These are phyloP conservation scores for Caprella mutica DNA, from an alignment of 2,888 invertebrate genomes.

Conservation along the genomic window DNA sequence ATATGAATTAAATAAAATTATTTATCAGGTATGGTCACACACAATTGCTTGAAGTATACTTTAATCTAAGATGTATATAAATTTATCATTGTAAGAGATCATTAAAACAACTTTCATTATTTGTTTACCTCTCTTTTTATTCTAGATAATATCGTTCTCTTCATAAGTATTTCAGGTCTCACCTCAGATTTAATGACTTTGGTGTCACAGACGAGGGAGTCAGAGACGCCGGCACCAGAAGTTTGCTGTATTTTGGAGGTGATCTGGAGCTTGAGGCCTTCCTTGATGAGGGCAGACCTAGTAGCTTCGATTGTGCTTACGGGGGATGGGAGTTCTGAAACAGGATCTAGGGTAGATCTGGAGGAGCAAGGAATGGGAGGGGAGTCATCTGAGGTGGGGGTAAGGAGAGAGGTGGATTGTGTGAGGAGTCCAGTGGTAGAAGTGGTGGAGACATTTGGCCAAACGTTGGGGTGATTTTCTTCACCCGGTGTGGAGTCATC, in stretches of 20 bases:
- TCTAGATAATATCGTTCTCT: too few species aligned
- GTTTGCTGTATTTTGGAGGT: conserved; percentile 55
- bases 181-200: conserved; percentile 23
- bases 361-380: conserved; percentile 9
- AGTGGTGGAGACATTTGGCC: too few species aligned
- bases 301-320: conserved; percentile 31
- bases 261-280: conserved; percentile 72
- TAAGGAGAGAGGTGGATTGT: background rate
- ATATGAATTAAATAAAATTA: too few species aligned
- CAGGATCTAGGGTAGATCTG: conserved; percentile 55
- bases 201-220: conserved; percentile 18
- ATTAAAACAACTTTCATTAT: too few species aligned
- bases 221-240: conserved; percentile 17
- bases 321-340: conserved; percentile 41
- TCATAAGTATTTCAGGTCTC: too few species aligned
- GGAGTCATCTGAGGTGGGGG: conserved; percentile 7
- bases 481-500: conserved; percentile 5
- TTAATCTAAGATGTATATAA: too few species aligned
- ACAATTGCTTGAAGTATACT: too few species aligned
- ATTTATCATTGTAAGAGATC: too few species aligned
- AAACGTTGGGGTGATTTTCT: too few species aligned
- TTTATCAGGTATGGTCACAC: too few species aligned
- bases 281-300: conserved; percentile 81
- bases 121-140: background rate
- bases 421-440: background rate